Evolutionary conservation across 2,888 invertebrate genomes (phyloP).

Genomic region (Parnassius apollo): DNA sequence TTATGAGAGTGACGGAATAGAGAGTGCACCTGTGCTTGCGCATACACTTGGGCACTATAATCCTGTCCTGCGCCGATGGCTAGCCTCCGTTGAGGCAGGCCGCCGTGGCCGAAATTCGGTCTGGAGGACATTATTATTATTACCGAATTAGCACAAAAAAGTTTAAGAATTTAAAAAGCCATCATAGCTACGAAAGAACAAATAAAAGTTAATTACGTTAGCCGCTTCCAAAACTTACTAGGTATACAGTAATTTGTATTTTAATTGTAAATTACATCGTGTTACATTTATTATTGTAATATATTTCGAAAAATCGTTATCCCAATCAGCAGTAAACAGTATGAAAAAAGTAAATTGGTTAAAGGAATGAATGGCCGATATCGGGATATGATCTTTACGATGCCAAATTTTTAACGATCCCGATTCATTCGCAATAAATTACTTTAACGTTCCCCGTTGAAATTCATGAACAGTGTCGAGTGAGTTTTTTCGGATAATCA

Average conservation of each 20-base stretch:
- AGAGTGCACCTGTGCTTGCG: too few relatives aligned
- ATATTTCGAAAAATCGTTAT: slow-evolving; percentile 22
- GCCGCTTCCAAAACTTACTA: slow-evolving; percentile 7
- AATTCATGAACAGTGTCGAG: slow-evolving; percentile 20
- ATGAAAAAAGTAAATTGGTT: slow-evolving; percentile 12
- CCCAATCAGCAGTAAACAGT: slow-evolving; percentile 12
- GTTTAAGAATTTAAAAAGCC: slow-evolving; percentile 9
- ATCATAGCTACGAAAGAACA: slow-evolving; percentile 3
- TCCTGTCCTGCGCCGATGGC: too few relatives aligned
- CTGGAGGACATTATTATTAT: too few relatives aligned
- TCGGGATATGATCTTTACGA: slow-evolving; percentile 24
- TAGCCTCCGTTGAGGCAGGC: too few relatives aligned
- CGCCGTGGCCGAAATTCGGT: too few relatives aligned
- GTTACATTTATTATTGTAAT: slow-evolving; percentile 12
- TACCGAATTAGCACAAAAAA: too few relatives aligned
- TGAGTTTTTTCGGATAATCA: slow-evolving; percentile 24
- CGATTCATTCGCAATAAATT: slow-evolving; percentile 24
- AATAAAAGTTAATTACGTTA: slow-evolving; percentile 15
- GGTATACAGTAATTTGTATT: slow-evolving; percentile 1
- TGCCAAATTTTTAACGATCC: slow-evolving; percentile 26
- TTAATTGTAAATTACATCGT: slow-evolving; percentile 5
- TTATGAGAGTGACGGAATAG: too few relatives aligned
- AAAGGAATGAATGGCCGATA: slow-evolving; percentile 20
- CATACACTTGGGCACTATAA: too few relatives aligned
- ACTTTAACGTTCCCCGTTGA: slow-evolving; percentile 21